Conservation (phyloP, 2,797 vertebrate genomes). For the Propithecus deckenii region DNA sequence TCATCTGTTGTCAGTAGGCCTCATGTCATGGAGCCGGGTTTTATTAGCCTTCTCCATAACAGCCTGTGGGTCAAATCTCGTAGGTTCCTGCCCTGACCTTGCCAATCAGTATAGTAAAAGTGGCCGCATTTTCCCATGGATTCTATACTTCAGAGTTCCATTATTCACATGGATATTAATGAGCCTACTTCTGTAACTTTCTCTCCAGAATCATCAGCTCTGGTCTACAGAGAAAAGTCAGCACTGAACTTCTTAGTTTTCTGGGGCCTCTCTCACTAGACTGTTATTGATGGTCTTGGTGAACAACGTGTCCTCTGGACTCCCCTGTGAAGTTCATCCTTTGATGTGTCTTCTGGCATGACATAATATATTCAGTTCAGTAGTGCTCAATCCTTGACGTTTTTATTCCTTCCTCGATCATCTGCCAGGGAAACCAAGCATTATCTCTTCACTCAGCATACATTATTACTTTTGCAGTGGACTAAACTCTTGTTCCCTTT, state of each 20-base stretch:
- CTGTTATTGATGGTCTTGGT: neutral
- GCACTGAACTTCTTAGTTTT: neutral
- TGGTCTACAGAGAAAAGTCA: neutral
- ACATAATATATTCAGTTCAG: neutral
- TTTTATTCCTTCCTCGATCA: neutral
- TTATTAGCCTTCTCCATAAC: neutral
- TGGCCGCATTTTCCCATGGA: neutral
- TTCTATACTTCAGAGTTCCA: neutral
- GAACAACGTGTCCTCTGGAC: neutral
- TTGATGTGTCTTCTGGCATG: neutral
- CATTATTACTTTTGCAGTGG: neutral
- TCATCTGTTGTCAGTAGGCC: neutral
- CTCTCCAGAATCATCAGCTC: neutral
- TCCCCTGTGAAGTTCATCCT: neutral
- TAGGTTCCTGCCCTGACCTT: neutral
- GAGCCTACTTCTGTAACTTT: neutral
- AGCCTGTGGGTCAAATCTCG: neutral
- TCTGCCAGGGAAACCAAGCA: neutral
- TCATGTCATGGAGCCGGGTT: neutral
- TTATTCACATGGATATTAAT: neutral
- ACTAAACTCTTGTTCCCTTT: neutral
- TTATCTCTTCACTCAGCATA: neutral
- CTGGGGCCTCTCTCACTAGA: neutral
- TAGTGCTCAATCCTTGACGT: neutral
- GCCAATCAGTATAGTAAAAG: neutral